A percentile compares a stretch with the other conserved stretches of the same genome.
phyloP scores from a whole-genome alignment of 2,113 vertebrate species.

The Chaetodon auriga region DNA sequence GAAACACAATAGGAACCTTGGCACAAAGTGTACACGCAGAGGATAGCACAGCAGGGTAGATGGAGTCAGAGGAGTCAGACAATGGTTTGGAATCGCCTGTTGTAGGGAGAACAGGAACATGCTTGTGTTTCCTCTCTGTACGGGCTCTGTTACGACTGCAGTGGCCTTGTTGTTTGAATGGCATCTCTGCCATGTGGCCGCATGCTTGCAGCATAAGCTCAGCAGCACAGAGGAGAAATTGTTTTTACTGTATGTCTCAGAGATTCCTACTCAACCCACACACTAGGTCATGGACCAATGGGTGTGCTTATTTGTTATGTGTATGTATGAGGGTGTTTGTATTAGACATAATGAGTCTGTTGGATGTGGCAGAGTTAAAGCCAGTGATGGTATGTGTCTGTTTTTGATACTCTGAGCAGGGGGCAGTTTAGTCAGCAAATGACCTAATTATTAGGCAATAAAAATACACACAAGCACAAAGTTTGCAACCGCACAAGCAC shows the following conservation, averaged over 20 bases:
- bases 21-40: constrained; percentile 10
- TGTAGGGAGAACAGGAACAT: constrained; percentile 66
- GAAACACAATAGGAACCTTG: constrained; percentile 10
- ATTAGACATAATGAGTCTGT: constrained; percentile 49
- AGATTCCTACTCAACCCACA: constrained; percentile 78
- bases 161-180: constrained; percentile 73
- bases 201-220: constrained; percentile 79
- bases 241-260: constrained; percentile 75
- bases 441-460: constrained; percentile 44
- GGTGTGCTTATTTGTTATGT: constrained; percentile 61
- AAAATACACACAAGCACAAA: constrained; percentile 31
- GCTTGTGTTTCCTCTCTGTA: constrained; percentile 64
- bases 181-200: constrained; percentile 72
- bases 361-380: constrained; percentile 52
- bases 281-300: constrained; percentile 55
- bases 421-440: constrained; percentile 42
- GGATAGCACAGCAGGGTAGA: neutral
- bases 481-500: constrained; percentile 39
- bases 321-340: constrained; percentile 53
- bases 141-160: constrained; percentile 52
- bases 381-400: constrained; percentile 39
- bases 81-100: constrained; percentile 52
- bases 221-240: constrained; percentile 80
- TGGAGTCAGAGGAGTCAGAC: constrained; percentile 36
- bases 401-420: constrained; percentile 37